Evolutionary conservation across 1,140 invertebrate species (phyloP), one percentile per base, ranked within the genome.

Genomic region (Heliconius himera): DNA sequence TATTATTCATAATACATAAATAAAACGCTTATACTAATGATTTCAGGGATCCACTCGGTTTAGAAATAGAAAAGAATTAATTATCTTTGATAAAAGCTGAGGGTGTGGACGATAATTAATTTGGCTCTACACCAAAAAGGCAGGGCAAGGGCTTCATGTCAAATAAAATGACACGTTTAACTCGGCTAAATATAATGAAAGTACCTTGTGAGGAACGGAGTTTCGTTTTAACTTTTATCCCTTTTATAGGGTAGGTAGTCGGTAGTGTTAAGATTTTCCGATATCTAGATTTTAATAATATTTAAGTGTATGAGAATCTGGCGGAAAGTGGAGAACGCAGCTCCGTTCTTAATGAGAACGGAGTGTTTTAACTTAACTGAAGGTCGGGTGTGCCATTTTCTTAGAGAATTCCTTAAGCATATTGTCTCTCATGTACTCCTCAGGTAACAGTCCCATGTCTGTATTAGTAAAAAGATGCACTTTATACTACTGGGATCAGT

Each of bases 51-150:
- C 22, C 60, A 66, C 60, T 66, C 60, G 60, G 60, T 66, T 29
- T 29, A 29, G 26, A 66, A 66, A 66, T 66, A 66, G 60, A 29
- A 66, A 66, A 66, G 60, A 29, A 66, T 66, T 66, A 66, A 66
- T 29, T 66, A 66, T 66, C 60, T 29, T 26, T 66, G 60, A 66
- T 66, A 66, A 66, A 66, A 66, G 60, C 60, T 66, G 26, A 66
- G 60, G 60, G 60, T 66, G 60, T 66, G 60, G 22, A 66, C 60
- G 60, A 66, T 66, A n/a, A 66, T 66, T 66, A 66, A 66, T 66
- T 66, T 66, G 26, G 60, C 22, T 66, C 13, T 66, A 66, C 60
- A 66, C 60, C 60, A 66, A 29, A 66, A 66, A 66, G 60, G 60
- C 60, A 66, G 60, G 60, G 60, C 60, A 66, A 66, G 60, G 60